Base-by-base conservation (phyloP, 2,113 vertebrate species). In the Atrichornis clamosus region DNA sequence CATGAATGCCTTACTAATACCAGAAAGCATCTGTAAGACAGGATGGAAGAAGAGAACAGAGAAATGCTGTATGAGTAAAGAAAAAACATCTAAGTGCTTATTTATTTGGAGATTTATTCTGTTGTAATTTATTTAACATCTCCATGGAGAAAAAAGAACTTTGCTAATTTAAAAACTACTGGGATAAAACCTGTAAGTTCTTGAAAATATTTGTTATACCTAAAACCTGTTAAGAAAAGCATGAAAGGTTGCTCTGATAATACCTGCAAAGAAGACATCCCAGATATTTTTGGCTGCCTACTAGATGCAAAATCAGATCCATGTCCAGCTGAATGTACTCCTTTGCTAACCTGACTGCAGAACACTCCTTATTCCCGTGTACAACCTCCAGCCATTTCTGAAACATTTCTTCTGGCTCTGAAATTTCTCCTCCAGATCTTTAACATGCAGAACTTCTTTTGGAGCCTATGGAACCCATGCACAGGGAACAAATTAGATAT, bases 301-400 rank as follows among this genome's bases (percentile, higher is more conserved):
- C 63, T 95, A 93, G 90, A 81, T 93, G 78, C 6, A 39, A 94
- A 95, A 93, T 96, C 87, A 89, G 63, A 84, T 93, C 74, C 41
- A 73, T 44, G 88, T 69, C 69, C 69, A 81, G 70, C 46, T 95
- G 79, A 94, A 90, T 0, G 5, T 35, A 27, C 83, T 87, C 70
- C 67, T 64, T 84, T 83, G 68, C 81, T 96, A 89, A 92, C 68
- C 77, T 88, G 60, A 60, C 84, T 84, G 44, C 77, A 93, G 84
- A 97, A 95, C 0, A 1, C 86, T 94, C 69, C 65, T 92, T 78
- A 82, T 80, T 95, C 79, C 91, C 21, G 8, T 76, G 47, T 9
- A 46, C 35, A 41, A 82, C 41, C 2, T 10, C 10, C 59, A 63
- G 9, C 8, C 4, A 23, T 42, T 95, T 93, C 63, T 47, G 23